Evolutionary conservation across 2,888 invertebrate species (phyloP).

Genomic region (Xestia xanthographa): DNA sequence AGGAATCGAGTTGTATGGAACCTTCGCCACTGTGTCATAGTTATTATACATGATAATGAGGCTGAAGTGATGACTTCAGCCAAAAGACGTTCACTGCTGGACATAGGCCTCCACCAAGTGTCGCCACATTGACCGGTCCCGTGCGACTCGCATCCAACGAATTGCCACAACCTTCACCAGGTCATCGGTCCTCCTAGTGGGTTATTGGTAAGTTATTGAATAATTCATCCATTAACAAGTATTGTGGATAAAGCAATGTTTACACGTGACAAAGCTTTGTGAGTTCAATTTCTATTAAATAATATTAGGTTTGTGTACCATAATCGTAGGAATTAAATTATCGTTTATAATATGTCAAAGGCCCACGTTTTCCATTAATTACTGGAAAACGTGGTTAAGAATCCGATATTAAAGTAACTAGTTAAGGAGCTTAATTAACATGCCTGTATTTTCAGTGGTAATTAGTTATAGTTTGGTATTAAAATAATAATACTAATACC

Average conservation of each 20-base stretch:
- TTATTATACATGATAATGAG: no score
- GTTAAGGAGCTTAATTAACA: constrained; percentile 5
- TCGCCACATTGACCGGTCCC: no score
- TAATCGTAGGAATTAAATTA: constrained; percentile 1
- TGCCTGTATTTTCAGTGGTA: not conserved
- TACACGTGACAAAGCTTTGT: constrained; percentile 25
- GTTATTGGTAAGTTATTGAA: not conserved
- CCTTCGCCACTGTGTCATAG: no score
- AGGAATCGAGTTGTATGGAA: no score
- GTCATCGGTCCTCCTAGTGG: no score
- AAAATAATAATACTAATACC: not conserved
- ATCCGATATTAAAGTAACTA: not conserved
- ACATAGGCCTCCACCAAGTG: no score
- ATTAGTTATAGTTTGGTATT: not conserved
- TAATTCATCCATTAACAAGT: not conserved
- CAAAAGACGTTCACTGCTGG: no score
- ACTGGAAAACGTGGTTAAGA: constrained; percentile 18
- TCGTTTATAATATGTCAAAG: not conserved
- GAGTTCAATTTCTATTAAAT: no score
- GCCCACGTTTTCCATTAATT: constrained; percentile 8
- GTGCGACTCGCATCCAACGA: no score
- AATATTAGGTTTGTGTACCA: constrained; percentile 1
- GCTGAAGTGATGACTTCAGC: no score
- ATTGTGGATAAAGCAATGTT: constrained; percentile 21
- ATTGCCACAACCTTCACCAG: no score